Evolutionary conservation across 2,797 vertebrate genomes (phyloP).

Genomic region (Perodicticus potto): DNA sequence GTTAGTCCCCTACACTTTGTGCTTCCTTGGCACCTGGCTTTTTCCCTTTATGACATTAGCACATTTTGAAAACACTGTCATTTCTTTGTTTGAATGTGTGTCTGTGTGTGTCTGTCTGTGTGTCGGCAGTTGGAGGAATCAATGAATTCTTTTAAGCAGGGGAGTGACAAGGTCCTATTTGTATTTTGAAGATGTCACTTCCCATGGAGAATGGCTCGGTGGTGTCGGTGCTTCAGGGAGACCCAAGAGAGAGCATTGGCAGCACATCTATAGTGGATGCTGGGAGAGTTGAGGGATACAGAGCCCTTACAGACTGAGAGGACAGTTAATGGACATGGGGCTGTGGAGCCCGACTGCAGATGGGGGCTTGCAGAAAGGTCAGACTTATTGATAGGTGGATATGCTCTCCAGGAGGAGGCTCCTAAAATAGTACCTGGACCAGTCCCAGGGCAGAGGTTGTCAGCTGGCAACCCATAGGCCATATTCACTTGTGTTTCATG

Average conservation of each 20-base stretch:
- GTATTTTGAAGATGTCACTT: neutral
- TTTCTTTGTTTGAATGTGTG: neutral
- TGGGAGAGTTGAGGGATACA: neutral
- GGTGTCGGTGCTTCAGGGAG: neutral
- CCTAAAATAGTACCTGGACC: neutral
- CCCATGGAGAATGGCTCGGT: fast-evolving
- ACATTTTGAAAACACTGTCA: neutral
- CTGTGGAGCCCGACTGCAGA: neutral
- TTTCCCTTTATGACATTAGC: neutral
- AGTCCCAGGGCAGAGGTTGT: neutral
- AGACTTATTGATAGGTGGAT: fast-evolving
- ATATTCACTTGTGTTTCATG: neutral
- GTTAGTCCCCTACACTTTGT: too few species aligned
- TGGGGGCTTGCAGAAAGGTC: neutral
- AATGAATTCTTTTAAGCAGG: neutral
- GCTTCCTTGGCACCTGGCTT: neutral
- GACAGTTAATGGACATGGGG: neutral
- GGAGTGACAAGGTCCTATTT: neutral
- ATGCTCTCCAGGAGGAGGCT: fast-evolving
- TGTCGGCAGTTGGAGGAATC: neutral
- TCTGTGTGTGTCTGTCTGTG: fast-evolving
- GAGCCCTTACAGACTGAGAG: neutral
- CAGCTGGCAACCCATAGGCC: neutral
- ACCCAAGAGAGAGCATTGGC: fast-evolving
- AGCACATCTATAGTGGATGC: neutral